These are phyloP conservation scores for Idaea biselata DNA, from an alignment of 2,888 invertebrate genomes.

Conservation along the genomic window DNA sequence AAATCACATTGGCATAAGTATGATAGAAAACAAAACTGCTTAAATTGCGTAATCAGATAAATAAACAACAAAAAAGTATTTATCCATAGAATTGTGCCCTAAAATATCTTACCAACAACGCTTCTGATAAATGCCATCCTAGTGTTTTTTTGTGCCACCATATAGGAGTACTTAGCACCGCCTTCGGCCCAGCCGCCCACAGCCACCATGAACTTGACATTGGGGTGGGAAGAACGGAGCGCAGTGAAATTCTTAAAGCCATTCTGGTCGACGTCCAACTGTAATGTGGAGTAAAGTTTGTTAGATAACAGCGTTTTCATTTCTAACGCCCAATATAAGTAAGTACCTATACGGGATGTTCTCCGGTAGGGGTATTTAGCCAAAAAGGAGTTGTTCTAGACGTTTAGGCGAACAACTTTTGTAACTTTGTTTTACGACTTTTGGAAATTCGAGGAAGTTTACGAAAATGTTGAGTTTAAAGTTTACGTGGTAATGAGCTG, in stretches of 20 bases:
- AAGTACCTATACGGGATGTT: no score
- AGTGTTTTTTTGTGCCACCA: slow-evolving; percentile 86
- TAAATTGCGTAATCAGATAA: no score
- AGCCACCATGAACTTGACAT: slow-evolving; percentile 88
- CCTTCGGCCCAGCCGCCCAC: slow-evolving; percentile 96
- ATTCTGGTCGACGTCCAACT: slow-evolving; percentile 86
- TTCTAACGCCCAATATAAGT: neutral
- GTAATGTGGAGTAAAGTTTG: slow-evolving; percentile 14
- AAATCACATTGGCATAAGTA: no score
- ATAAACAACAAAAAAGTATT: no score
- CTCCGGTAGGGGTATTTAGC: no score
- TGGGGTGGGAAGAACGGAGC: slow-evolving; percentile 84
- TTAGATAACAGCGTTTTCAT: neutral
- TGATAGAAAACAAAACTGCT: no score
- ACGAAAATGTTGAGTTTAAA: no score
- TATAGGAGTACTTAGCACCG: slow-evolving; percentile 90
- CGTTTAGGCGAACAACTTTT: no score
- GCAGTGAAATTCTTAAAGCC: slow-evolving; percentile 91
- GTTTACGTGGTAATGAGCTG: no score
- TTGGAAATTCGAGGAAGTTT: no score
- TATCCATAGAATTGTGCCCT: neutral
- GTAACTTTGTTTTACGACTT: no score
- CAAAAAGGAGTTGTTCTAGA: no score
- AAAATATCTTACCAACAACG: slow-evolving; percentile 82
- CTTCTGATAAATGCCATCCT: slow-evolving; percentile 87